Evolutionary conservation across 2,888 invertebrate species (phyloP).

Genomic region (Ceraclea dissimilis): DNA sequence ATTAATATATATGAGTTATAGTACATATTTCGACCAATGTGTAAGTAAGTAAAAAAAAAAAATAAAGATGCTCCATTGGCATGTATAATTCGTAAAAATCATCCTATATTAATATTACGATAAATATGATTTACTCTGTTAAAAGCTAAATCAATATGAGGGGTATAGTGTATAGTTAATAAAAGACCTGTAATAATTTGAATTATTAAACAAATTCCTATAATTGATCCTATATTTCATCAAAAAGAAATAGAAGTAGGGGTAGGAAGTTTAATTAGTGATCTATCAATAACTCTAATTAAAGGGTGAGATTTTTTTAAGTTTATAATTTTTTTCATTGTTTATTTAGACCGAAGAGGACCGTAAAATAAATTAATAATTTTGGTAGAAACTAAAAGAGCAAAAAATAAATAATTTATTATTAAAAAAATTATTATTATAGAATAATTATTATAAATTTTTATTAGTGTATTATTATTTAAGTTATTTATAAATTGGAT

Average conservation of each 20-base stretch:
- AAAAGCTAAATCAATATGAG: conserved; percentile 57
- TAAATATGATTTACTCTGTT: conserved; percentile 60
- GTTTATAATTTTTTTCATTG: conserved; percentile 41
- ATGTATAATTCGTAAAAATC: conserved; percentile 58
- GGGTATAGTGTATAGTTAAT: conserved; percentile 61
- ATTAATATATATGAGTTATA: conserved; percentile 45
- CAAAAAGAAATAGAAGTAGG: conserved; percentile 54
- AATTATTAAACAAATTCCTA: conserved; percentile 54
- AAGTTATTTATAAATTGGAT: conserved; percentile 6
- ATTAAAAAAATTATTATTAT: conserved; percentile 45
- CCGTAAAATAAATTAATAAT: conserved; percentile 50
- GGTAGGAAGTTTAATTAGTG: conserved; percentile 52
- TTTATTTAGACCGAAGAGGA: conserved; percentile 41
- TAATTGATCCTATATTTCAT: conserved; percentile 64
- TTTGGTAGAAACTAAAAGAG: conserved; percentile 51
- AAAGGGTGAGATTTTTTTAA: conserved; percentile 42
- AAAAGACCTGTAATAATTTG: conserved; percentile 65
- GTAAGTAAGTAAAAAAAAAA: conserved; percentile 62
- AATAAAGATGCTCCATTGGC: conserved; percentile 67
- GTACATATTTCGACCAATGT: conserved; percentile 57
- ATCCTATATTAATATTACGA: conserved; percentile 62
- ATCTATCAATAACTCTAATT: conserved; percentile 51
- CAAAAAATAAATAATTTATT: conserved; percentile 54
- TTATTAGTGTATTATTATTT: conserved; percentile 36
- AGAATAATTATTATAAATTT: conserved; percentile 48